Base-by-base conservation (phyloP, 2,797 vertebrate species). In the Champsocephalus esox region DNA sequence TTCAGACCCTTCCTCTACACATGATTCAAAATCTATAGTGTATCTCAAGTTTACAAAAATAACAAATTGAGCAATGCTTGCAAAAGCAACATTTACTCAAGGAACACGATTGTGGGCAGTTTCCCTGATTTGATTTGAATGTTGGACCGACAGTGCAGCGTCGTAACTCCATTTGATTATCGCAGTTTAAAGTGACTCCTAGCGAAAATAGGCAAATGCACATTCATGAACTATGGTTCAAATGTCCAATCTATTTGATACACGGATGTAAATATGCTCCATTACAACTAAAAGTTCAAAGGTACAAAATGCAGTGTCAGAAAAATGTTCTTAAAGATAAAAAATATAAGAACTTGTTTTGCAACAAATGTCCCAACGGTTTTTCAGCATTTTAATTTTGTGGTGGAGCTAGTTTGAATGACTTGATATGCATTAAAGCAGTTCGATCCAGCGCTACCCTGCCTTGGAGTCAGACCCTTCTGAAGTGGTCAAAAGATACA, bases 81-180 rank as follows among this genome's bases (percentile, higher is more conserved):
- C 28, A 66, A 59, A 66, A 64, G 24, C 5, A 38, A 51, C 12
- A 63, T 67, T 51, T 2, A 49, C 41, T 57, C 19, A 9, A 46
- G 38, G 12, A 12, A 12, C 9, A 3, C 21, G 12, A 19, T 9
- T 63, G n/a, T 60, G 5, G 12, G 21, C 56, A 51, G 49, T 13
- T 70, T 51, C 48, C 38, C n/a, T 55, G 17, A 57, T 59, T 55
- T 49, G 3, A 63, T 79, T 32, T 54, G 6, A 66, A 19, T 44
- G 45, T 38, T 34, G 16, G 21, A 49, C 7, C 19, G 16, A 5
- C 6, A 44, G 19, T 12, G 9, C 24, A 17, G 12, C 10, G 43
- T 60, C 16, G 57, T 38, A 62, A 12, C 44, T 61, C 24, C 34
- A 58, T 38, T 67, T 34, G 4, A 64, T 49, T 51, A 45, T 58